phyloP scores from a whole-genome alignment of 2,888 invertebrate genomes.

The Acholoe squamosa region DNA sequence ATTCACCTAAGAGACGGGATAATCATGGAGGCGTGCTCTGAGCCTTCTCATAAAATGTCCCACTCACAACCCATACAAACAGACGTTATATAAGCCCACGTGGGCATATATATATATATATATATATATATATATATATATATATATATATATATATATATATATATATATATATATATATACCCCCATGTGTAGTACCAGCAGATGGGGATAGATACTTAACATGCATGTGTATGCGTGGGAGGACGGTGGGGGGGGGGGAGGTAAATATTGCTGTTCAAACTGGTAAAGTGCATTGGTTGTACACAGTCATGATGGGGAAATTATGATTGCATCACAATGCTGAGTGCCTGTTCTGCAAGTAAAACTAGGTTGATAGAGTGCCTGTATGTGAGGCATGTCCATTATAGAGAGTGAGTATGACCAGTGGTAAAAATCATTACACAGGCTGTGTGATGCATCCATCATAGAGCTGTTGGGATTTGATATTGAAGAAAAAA shows the following conservation, averaged over 20 bases:
- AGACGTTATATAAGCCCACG: neutral
- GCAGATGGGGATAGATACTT: no score
- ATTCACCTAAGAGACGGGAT: no score
- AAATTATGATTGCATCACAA: neutral
- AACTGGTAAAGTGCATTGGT: neutral
- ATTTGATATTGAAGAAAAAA: neutral
- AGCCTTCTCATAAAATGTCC: neutral
- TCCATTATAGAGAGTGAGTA: slow-evolving; percentile 6
- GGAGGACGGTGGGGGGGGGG: neutral
- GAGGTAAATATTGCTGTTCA: slow-evolving; percentile 1
- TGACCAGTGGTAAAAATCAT: neutral
- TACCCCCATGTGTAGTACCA: no score
- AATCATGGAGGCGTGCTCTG: neutral
- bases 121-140: no score
- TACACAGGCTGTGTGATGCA: neutral
- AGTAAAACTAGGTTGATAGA: neutral
- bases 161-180: no score
- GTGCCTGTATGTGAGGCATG: neutral
- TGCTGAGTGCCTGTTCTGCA: neutral
- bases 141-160: no score
- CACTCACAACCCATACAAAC: neutral
- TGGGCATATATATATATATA: no score
- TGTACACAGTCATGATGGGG: neutral
- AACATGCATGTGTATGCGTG: neutral
- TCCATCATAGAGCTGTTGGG: neutral